Conservation (phyloP, 2,888 invertebrate genomes). For the Argyresthia albistria region DNA sequence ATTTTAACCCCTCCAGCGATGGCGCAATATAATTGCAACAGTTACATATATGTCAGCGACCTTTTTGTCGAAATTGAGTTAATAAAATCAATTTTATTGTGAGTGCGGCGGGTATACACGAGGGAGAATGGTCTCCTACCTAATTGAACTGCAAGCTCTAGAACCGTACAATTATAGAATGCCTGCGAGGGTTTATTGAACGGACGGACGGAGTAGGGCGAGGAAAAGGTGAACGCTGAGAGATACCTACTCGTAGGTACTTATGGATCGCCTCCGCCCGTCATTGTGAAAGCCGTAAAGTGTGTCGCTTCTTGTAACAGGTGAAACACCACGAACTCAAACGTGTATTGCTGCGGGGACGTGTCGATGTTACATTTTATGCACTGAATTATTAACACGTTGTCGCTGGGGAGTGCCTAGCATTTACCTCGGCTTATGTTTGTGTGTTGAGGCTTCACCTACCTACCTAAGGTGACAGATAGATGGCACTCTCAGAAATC, state of each 20-base stretch:
- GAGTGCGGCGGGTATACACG: conserved; percentile 10
- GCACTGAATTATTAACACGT: neutral
- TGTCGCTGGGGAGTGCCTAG: neutral
- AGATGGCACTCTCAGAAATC: too few species aligned
- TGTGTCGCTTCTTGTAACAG: neutral
- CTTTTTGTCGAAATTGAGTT: neutral
- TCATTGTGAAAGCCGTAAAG: too few species aligned
- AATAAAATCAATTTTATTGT: conserved; percentile 16
- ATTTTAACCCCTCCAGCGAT: conserved; percentile 38
- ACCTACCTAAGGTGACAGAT: too few species aligned
- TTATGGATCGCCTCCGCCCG: neutral
- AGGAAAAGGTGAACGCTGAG: too few species aligned
- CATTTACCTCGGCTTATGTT: neutral
- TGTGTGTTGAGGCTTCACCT: neutral
- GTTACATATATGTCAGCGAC: neutral
- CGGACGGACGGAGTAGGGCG: too few species aligned
- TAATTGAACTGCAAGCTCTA: too few species aligned
- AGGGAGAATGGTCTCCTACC: too few species aligned
- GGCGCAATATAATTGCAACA: conserved; percentile 13
- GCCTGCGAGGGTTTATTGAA: too few species aligned
- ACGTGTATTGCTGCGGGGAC: neutral
- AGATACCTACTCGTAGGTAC: too few species aligned
- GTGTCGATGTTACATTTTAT: neutral
- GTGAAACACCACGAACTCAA: too few species aligned
- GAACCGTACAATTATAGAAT: too few species aligned